Base-by-base conservation (phyloP, 2,888 invertebrate genomes). In the Diplazon laetatorius region DNA sequence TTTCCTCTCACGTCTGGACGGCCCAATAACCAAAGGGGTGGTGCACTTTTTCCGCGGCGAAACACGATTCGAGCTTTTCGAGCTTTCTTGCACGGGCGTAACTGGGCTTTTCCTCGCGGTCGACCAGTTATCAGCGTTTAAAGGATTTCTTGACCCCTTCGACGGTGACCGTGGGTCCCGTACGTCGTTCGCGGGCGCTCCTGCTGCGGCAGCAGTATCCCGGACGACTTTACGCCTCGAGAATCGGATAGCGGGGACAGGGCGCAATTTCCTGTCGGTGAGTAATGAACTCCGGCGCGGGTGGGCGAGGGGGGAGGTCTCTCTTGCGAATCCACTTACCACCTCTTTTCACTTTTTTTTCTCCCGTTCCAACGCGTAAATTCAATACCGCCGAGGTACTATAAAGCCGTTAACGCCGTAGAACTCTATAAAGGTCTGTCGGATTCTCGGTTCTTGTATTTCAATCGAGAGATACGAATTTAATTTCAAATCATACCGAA, bases 221-320 rank as follows among this genome's bases (percentile, higher is more conserved):
- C 14, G 30, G 30, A 16, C 55, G 55, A 55, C 55, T 65, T 46
- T 63, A 62, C 25, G 35, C 50, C 18, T 57, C 10, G 48, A 73
- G 44, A 65, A 69, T 46, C 63, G 35, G 69, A 57, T 57, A 14
- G 44, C 48, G 57, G 25, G 65, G 71, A 68, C 62, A 44, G 37
- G 62, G 66, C 55, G 50, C 70, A 66, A 71, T 71, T 78, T 78
- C 68, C 71, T 68, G 48, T 68, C 75, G 66, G 71, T 78, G 75
- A 78, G 78, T 78, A 78, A 78, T 72, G 71, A 71, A 75, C 68
- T 75, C 74, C n/a, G n/a, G n/a, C n/a, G n/a, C n/a, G n/a, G n/a
- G n/a, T n/a, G n/a, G n/a, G n/a, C n/a, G n/a, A n/a, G n/a, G n/a
- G n/a, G n/a, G 42, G 42, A 18, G 59, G 65, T 70, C 39, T 59